Evolutionary conservation across 2,113 vertebrate species (phyloP), one percentile per base, ranked within the genome.

Genomic region (Pseudorhombus dupliciocellatus): DNA sequence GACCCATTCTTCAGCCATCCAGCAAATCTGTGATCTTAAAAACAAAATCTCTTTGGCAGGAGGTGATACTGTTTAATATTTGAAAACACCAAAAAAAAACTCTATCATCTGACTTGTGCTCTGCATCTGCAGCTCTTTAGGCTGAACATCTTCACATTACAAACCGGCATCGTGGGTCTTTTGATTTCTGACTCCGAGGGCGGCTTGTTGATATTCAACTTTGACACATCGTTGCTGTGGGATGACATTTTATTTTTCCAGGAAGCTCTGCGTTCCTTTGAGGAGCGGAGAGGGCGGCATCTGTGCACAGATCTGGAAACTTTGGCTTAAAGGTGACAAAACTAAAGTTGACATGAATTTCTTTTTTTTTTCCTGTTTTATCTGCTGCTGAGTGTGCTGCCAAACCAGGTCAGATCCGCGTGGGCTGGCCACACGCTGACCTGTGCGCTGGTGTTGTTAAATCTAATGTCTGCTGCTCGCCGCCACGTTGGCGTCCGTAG

Each of bases 181-280:
- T 78, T 75, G 37, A 69, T 82, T 75, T 75, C 2, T 21, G 80
- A 34, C 57, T 76, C 76, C 53, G 51, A 15, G 40, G 54, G 56
- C 70, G 56, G 73, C 24, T 66, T 78, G 75, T 72, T 77, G 51
- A 70, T 73, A 70, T 82, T 69, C 68, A 7, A 70, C 78, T 81
- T 79, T 79, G 78, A 79, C 73, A 71, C 31, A 77, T 16, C 40
- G 48, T 66, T 70, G 66, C 68, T 73, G 37, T 18, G 5, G 58
- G 75, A 73, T 59, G 75, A 73, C 44, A 56, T 59, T 30, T 64
- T 34, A 71, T 22, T 64, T 66, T 55, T 26, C 34, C 22, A 2
- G 5, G 58, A 22, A 12, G 28, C 37, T 5, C 8, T 10, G 21
- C 56, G 72, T 28, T 8, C 58, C 18, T 83, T 71, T 58, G 25